phyloP scores from a whole-genome alignment of 2,888 invertebrate species.

The Ochropleura plecta region DNA sequence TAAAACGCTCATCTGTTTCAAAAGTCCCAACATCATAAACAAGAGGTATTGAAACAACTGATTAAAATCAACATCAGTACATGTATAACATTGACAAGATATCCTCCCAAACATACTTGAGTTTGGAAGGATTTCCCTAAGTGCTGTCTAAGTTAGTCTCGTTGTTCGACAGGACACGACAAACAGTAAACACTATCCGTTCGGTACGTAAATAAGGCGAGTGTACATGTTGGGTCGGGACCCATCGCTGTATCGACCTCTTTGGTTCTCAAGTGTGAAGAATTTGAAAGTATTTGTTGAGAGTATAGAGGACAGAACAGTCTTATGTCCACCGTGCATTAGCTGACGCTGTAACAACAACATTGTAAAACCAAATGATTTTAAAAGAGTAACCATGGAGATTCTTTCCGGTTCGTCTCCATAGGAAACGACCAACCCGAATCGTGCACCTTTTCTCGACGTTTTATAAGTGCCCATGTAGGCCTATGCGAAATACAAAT shows the following conservation, averaged over 20 bases:
- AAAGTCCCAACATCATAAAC: background rate
- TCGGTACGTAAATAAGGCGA: conserved; percentile 48
- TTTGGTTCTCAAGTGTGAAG: conserved; percentile 24
- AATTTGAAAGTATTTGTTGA: conserved; percentile 1
- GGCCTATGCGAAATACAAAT: too few relatives aligned
- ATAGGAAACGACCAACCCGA: too few relatives aligned
- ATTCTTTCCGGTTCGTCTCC: too few relatives aligned
- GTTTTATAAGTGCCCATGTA: too few relatives aligned
- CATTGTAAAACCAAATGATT: too few relatives aligned
- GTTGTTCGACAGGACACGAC: conserved; percentile 18
- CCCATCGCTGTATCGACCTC: conserved; percentile 20
- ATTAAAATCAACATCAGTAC: background rate
- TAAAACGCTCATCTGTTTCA: background rate
- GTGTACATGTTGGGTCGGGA: conserved; percentile 30
- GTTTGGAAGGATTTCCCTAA: conserved; percentile 3
- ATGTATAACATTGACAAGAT: background rate
- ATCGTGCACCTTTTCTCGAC: too few relatives aligned
- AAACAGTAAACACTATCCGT: conserved; percentile 43
- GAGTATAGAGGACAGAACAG: background rate
- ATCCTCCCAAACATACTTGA: conserved; percentile 5
- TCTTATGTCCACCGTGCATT: background rate
- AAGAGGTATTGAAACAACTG: background rate
- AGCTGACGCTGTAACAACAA: too few relatives aligned
- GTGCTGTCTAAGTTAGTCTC: conserved; percentile 15
- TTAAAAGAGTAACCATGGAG: too few relatives aligned